phyloP scores from a whole-genome alignment of 2,888 invertebrate species.

The Eupithecia inturbata region DNA sequence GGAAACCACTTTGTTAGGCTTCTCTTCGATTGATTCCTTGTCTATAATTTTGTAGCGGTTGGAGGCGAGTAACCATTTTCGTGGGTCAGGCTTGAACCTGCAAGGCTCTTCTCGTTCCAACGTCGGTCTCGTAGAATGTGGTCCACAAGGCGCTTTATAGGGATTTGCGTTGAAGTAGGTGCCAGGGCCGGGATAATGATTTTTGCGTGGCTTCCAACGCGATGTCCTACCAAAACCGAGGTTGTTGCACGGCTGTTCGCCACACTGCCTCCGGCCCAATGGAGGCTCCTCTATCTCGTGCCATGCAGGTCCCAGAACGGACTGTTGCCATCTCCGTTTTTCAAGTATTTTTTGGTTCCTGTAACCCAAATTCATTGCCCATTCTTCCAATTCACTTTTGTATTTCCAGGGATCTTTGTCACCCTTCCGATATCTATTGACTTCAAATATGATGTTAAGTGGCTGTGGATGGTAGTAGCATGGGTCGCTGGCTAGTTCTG shows the following conservation, averaged over 20 bases:
- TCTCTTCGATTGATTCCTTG: constrained; percentile 65
- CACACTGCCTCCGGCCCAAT: constrained; percentile 44
- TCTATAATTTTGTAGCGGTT: constrained; percentile 71
- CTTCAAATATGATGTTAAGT: constrained; percentile 56
- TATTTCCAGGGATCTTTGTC: constrained; percentile 71
- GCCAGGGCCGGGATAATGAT: constrained; percentile 65
- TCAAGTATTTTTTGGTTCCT: constrained; percentile 68
- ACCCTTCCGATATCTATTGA: constrained; percentile 51
- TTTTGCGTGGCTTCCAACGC: constrained; percentile 51
- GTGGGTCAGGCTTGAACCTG: constrained; percentile 62
- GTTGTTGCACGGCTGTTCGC: constrained; percentile 63
- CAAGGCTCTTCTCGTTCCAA: constrained; percentile 71
- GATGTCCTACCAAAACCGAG: constrained; percentile 68
- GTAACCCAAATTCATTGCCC: constrained; percentile 73
- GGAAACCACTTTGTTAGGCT: constrained; percentile 69
- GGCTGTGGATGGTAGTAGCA: constrained; percentile 64
- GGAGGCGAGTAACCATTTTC: constrained; percentile 69
- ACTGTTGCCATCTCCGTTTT: constrained; percentile 56
- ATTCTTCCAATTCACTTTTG: constrained; percentile 71
- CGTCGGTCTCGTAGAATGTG: constrained; percentile 64
- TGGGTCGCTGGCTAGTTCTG: constrained; percentile 63
- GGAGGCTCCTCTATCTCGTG: constrained; percentile 50
- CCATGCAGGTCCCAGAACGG: constrained; percentile 72
- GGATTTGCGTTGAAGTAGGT: constrained; percentile 65
- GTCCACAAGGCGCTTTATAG: constrained; percentile 66